These are phyloP conservation scores for Neosilurus hyrtlii DNA, from an alignment of 2,797 vertebrate species.

Conservation along the genomic window DNA sequence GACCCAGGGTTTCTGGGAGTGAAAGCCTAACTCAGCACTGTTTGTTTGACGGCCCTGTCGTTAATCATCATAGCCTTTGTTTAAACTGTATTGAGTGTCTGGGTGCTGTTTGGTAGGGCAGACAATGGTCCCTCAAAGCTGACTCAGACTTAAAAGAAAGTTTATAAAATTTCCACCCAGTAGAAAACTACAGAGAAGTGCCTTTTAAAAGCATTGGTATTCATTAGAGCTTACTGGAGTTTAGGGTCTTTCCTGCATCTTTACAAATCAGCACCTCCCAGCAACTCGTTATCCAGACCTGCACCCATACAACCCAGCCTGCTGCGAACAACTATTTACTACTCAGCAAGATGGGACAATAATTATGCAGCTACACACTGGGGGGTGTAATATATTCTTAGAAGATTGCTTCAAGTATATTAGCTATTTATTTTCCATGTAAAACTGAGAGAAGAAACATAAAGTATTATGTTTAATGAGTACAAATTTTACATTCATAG, in stretches of 20 bases:
- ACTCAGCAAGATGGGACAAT: conserved; percentile 6
- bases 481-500: too few species aligned
- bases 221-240: conserved; percentile 53
- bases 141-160: conserved; percentile 59
- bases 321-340: neutral
- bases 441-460: neutral
- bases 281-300: conserved; percentile 20
- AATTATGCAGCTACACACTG: neutral
- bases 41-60: conserved; percentile 56
- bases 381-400: neutral
- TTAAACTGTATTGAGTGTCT: conserved; percentile 60
- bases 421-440: neutral
- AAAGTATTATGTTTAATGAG: neutral
- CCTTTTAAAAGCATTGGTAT: conserved; percentile 58
- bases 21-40: conserved; percentile 48
- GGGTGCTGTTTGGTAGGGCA: conserved; percentile 43
- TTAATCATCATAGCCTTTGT: conserved; percentile 59
- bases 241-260: conserved; percentile 17
- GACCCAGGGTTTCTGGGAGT: conserved; percentile 22
- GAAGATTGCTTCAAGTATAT: neutral
- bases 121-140: conserved; percentile 59
- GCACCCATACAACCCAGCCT: conserved; percentile 15
- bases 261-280: conserved; percentile 45
- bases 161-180: conserved; percentile 62
- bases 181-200: conserved; percentile 57